phyloP scores from a whole-genome alignment of 1,140 invertebrate genomes.

The Littorina saxatilis region DNA sequence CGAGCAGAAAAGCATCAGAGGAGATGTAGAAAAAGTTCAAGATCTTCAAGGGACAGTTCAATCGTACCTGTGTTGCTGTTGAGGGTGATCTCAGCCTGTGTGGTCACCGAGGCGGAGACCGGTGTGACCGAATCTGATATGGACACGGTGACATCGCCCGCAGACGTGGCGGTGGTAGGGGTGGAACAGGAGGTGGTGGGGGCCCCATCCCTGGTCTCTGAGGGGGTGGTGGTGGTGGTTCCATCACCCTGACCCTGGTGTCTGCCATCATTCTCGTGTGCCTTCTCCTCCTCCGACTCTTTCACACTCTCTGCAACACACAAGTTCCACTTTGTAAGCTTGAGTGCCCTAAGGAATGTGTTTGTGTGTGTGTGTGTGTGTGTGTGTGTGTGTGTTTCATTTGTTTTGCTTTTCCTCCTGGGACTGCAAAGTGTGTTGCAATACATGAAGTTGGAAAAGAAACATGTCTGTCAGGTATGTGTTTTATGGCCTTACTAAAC shows the following conservation, averaged over 20 bases:
- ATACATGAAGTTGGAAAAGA: too few species aligned
- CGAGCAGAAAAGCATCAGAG: too few species aligned
- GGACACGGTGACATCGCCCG: conserved; percentile 57
- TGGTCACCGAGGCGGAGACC: conserved; percentile 44
- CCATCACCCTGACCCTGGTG: conserved; percentile 76
- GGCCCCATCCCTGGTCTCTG: conserved; percentile 22
- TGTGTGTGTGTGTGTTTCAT: too few species aligned
- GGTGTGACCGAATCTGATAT: conserved; percentile 24
- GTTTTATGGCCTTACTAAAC: too few species aligned
- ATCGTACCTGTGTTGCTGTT: conserved; percentile 44
- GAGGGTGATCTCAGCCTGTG: conserved; percentile 51
- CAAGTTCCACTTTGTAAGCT: background rate
- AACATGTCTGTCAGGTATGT: too few species aligned
- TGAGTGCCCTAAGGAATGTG: too few species aligned
- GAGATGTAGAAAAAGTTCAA: too few species aligned
- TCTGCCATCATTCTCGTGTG: conserved; percentile 83
- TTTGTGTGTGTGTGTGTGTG: too few species aligned
- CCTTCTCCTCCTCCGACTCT: conserved; percentile 39
- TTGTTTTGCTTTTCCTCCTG: too few species aligned
- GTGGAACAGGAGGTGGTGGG: conserved; percentile 6
- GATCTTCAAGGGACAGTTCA: too few species aligned
- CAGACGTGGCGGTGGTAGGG: background rate
- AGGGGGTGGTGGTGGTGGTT: conserved; percentile 13
- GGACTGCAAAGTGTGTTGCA: too few species aligned
- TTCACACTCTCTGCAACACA: conserved; percentile 45